Percentiles rank a stretch among this genome's conserved stretches.
Evolutionary conservation across 2,797 vertebrate genomes (phyloP).

Genomic region (Lagodon rhomboides): DNA sequence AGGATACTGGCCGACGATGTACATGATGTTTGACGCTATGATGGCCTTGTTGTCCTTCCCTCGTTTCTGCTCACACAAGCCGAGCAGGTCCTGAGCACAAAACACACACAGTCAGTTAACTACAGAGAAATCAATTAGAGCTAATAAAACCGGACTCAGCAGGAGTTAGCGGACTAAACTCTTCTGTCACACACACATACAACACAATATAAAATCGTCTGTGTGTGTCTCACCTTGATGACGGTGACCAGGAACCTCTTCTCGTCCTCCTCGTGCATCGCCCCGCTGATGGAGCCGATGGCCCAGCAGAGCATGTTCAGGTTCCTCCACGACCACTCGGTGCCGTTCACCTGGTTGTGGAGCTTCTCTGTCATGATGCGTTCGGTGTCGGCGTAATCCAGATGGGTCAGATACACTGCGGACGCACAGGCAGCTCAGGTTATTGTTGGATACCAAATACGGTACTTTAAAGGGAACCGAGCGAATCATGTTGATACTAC

Average conservation of each 20-base stretch:
- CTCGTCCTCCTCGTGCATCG: slow-evolving; percentile 99
- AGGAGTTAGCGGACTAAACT: not conserved
- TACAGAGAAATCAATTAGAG: not conserved
- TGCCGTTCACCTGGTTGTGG: slow-evolving; percentile 98
- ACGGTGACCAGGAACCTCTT: slow-evolving; percentile 98
- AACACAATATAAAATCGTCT: no score
- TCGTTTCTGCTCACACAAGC: slow-evolving; percentile 97
- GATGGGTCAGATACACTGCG: slow-evolving; percentile 95
- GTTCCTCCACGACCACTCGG: slow-evolving; percentile 99
- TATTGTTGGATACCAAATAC: no score
- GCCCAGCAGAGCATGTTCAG: slow-evolving; percentile 98
- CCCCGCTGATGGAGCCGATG: slow-evolving; percentile 97
- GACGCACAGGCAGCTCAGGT: not conserved
- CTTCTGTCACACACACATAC: not conserved
- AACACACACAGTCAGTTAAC: not conserved
- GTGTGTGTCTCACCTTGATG: slow-evolving; percentile 90
- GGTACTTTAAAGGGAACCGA: no score
- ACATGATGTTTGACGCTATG: slow-evolving; percentile 99
- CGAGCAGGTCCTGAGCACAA: slow-evolving; percentile 90
- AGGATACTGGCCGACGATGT: slow-evolving; percentile 98
- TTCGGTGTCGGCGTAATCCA: slow-evolving; percentile 98
- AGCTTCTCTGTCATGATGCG: slow-evolving; percentile 99
- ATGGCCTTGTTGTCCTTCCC: slow-evolving; percentile 99
- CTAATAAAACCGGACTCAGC: not conserved
- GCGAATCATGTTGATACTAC: no score